Evolutionary conservation across 2,888 invertebrate genomes (phyloP).

Genomic region (Vesta saturnalis): DNA sequence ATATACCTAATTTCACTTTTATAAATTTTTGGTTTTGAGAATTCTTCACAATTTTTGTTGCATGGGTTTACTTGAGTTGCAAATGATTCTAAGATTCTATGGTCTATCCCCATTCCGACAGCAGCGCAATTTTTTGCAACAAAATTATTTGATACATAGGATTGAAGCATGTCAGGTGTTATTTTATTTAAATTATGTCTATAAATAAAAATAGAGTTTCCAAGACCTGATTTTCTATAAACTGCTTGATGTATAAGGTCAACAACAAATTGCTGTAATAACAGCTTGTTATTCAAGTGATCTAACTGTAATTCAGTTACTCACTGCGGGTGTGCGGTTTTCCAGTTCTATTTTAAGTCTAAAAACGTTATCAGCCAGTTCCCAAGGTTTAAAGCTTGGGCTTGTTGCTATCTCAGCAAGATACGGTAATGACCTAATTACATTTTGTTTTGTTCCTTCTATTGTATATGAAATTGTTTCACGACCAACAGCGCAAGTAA

Average conservation of each 20-base stretch:
- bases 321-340: slow-evolving; percentile 72
- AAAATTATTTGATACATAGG: slow-evolving; percentile 74
- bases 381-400: slow-evolving; percentile 92
- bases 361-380: slow-evolving; percentile 78
- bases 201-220: slow-evolving; percentile 87
- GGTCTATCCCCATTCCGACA: slow-evolving; percentile 81
- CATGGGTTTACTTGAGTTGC: slow-evolving; percentile 67
- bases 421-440: slow-evolving; percentile 71
- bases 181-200: slow-evolving; percentile 80
- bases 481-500: slow-evolving; percentile 77
- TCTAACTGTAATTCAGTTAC: slow-evolving; percentile 19
- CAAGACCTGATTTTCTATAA: slow-evolving; percentile 80
- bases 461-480: slow-evolving; percentile 86
- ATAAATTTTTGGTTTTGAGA: slow-evolving; percentile 56
- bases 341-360: slow-evolving; percentile 78
- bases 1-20: slow-evolving; percentile 79
- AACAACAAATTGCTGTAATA: slow-evolving; percentile 72
- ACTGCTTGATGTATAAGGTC: slow-evolving; percentile 93
- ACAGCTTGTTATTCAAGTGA: slow-evolving; percentile 26
- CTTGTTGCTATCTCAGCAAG: slow-evolving; percentile 75
- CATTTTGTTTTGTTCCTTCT: slow-evolving; percentile 77
- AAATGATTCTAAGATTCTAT: slow-evolving; percentile 68
- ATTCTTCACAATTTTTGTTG: slow-evolving; percentile 65
- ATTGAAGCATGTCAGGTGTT: slow-evolving; percentile 78
- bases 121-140: slow-evolving; percentile 78